Base-by-base conservation (phyloP, 2,797 vertebrate species). In the Taenioides sp. region DNA sequence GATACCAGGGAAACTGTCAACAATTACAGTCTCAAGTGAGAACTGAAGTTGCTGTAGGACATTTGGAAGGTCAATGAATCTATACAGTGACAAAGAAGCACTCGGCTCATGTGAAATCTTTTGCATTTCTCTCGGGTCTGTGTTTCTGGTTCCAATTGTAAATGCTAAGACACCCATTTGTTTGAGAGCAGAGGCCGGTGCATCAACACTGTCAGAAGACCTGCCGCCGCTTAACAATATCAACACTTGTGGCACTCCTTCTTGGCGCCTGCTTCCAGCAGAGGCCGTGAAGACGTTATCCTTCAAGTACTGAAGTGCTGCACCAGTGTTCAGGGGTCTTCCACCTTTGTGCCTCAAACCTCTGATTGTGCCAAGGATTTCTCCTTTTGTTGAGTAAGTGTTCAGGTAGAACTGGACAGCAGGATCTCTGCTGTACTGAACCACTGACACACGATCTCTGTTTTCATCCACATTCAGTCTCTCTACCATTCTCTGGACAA, bases 211-310 rank as follows among this genome's bases (percentile, higher is more conserved):
- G 1, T 97, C 95, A 68, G 79, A 89, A 3, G 95, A 96, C 27
- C 77, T 86, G 77, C 93, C 94, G 0, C 94, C 92, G 0, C 91
- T 95, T 58, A 97, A 76, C 27, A 96, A 82, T 1, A 96, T 87
- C 40, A 96, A 80, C 43, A 96, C 80, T 77, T 96, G 95, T 0
- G 94, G 94, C 25, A 95, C 90, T 0, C 93, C 93, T 25, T 95
- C 89, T 0, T 65, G 74, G 40, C 89, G 88, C 69, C 95, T 89
- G 86, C 95, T 95, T 31, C 95, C 95, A 0, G 93, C 89, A 0
- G 94, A 92, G 58, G 92, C 87, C 40, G 91, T 93, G 81, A 96
- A 95, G 80, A 84, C 77, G 94, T 94, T 55, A 87, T 81, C 69
- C 59, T 60, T 76, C 49, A 89, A 65, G 62, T 76, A 80, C 28